These are phyloP conservation scores for Nanorana parkeri DNA, from an alignment of 2,113 vertebrate species.

Conservation along the genomic window DNA sequence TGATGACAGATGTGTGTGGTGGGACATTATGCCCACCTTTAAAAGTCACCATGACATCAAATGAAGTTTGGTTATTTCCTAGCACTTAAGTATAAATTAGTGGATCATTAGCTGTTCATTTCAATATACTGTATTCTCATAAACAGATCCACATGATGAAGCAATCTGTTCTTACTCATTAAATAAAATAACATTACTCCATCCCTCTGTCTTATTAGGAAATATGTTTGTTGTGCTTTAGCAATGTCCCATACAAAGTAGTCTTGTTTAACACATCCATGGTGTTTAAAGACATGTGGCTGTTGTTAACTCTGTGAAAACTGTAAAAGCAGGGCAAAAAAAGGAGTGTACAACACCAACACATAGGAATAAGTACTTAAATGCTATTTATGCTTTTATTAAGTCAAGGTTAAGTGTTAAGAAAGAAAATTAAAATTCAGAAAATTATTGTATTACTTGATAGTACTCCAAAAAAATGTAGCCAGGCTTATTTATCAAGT, in stretches of 20 bases:
- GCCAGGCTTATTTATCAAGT: not conserved
- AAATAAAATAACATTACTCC: conserved; percentile 56
- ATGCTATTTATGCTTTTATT: not conserved
- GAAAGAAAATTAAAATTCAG: too few relatives aligned
- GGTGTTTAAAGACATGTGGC: conserved; percentile 54
- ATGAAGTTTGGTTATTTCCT: conserved; percentile 39
- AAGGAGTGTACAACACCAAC: not conserved
- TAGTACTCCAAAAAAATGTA: too few relatives aligned
- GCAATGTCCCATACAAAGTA: conserved; percentile 54
- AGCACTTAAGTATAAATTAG: conserved; percentile 53
- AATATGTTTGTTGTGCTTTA: conserved; percentile 56
- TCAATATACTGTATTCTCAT: conserved; percentile 50
- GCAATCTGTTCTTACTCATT: conserved; percentile 56
- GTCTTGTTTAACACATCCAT: conserved; percentile 53
- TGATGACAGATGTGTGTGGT: conserved; percentile 29
- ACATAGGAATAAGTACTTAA: not conserved
- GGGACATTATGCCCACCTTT: not conserved
- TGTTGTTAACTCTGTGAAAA: conserved; percentile 47
- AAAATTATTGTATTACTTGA: too few relatives aligned
- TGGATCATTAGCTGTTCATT: conserved; percentile 50
- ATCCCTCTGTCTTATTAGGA: conserved; percentile 55
- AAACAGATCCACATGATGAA: conserved; percentile 54
- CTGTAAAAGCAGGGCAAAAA: not conserved
- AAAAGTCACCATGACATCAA: conserved; percentile 3
- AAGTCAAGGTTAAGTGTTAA: too few relatives aligned